Percentiles rank a stretch among this genome's conserved stretches.
Evolutionary conservation across 1,140 invertebrate species (phyloP).

Genomic region (Drosophila pectinifera): DNA sequence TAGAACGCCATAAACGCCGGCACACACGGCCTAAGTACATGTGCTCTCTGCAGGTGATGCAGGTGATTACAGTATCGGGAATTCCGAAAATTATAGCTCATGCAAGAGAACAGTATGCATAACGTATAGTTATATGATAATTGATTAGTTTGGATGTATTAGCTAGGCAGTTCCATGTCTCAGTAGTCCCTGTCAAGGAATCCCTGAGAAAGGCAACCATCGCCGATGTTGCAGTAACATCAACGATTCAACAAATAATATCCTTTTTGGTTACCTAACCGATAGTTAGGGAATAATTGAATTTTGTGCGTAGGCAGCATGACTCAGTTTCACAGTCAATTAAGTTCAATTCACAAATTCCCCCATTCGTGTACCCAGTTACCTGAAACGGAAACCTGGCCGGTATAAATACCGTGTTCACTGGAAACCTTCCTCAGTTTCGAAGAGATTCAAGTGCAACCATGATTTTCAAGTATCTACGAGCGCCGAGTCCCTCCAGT

Average conservation of each 20-base stretch:
- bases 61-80: slow-evolving; percentile 21
- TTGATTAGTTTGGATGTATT: too few species aligned
- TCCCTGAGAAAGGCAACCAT: background rate
- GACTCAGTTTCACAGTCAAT: slow-evolving; percentile 9
- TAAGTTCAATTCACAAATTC: slow-evolving; percentile 1
- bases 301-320: slow-evolving; percentile 12
- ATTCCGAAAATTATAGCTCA: slow-evolving; percentile 11
- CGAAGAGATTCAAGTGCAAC: background rate
- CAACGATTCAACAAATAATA: slow-evolving; percentile 14
- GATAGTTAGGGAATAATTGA: slow-evolving; percentile 16
- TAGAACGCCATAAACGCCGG: background rate
- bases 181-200: background rate
- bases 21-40: slow-evolving; percentile 20
- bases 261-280: slow-evolving; percentile 5
- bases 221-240: too few species aligned
- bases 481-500: slow-evolving; percentile 12
- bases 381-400: background rate
- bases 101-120: too few species aligned
- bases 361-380: background rate
- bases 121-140: slow-evolving; percentile 1
- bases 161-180: too few species aligned
- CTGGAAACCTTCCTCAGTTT: background rate
- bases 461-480: slow-evolving; percentile 36
- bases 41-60: slow-evolving; percentile 25
- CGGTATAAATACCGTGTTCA: slow-evolving; percentile 7